A percentile compares a stretch with the other conserved stretches of the same genome.
Conservation (phyloP, 2,888 invertebrate genomes). For the Nesidiocoris tenuis region DNA sequence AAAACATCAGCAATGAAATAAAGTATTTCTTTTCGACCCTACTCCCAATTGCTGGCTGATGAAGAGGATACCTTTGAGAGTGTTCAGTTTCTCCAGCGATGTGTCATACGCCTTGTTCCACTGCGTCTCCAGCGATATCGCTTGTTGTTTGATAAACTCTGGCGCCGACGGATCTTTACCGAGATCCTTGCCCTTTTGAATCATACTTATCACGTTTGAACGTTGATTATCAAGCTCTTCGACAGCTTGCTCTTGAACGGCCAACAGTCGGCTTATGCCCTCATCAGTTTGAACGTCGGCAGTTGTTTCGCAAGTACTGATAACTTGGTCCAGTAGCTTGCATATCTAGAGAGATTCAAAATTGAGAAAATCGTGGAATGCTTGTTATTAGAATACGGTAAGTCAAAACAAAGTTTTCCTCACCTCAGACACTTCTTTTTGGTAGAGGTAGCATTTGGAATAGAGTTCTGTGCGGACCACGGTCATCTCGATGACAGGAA, state of each 20-base stretch:
- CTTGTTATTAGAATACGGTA: neutral
- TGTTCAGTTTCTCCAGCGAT: constrained; percentile 77
- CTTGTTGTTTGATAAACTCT: constrained; percentile 79
- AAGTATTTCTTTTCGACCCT: too few species aligned
- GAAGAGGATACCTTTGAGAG: constrained; percentile 65
- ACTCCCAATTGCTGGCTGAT: too few species aligned
- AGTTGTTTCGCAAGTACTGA: constrained; percentile 10
- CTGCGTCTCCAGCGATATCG: constrained; percentile 78
- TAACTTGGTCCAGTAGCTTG: constrained; percentile 34
- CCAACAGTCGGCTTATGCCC: constrained; percentile 58
- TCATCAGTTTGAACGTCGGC: constrained; percentile 32
- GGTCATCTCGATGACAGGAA: constrained; percentile 88
- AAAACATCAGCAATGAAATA: too few species aligned
- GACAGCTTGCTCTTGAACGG: constrained; percentile 79
- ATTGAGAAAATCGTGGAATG: neutral
- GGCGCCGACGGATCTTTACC: constrained; percentile 84
- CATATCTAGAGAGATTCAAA: constrained; percentile 10
- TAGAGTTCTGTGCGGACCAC: constrained; percentile 91
- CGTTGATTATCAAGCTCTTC: constrained; percentile 80
- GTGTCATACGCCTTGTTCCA: constrained; percentile 81
- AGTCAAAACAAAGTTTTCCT: neutral
- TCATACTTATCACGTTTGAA: constrained; percentile 82
- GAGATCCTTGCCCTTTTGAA: constrained; percentile 87
- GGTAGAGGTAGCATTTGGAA: constrained; percentile 88
- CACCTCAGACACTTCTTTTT: constrained; percentile 78